A percentile compares a stretch with the other conserved stretches of the same genome.
These are phyloP conservation scores for Aix galericulata DNA, from an alignment of 2,113 vertebrate genomes.

Conservation along the genomic window DNA sequence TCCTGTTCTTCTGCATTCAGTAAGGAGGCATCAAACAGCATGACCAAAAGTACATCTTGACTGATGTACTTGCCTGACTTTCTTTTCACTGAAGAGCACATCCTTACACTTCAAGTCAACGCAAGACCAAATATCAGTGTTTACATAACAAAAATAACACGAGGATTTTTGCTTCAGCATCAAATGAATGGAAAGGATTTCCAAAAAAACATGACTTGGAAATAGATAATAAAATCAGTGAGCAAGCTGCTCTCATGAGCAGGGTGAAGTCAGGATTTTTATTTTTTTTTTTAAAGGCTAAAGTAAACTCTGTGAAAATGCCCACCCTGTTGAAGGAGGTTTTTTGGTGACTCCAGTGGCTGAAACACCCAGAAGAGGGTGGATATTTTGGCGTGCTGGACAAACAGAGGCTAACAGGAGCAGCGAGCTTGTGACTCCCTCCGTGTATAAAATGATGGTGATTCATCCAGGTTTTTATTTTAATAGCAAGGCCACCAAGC, in stretches of 20 bases:
- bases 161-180: not conserved
- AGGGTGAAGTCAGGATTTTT: not conserved
- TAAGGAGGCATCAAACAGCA: not conserved
- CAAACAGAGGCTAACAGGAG: slow-evolving; percentile 63
- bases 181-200: not conserved
- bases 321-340: slow-evolving; percentile 9
- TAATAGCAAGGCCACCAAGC: slow-evolving; percentile 69
- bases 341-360: slow-evolving; percentile 64
- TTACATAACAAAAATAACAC: slow-evolving; percentile 24
- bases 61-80: not conserved
- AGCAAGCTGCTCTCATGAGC: not conserved
- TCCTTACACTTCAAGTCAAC: not conserved
- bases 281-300: not conserved
- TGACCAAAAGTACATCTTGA: not conserved
- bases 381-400: slow-evolving; percentile 57
- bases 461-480: slow-evolving; percentile 76
- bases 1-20: not conserved
- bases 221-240: not conserved
- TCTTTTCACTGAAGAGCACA: not conserved
- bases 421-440: slow-evolving; percentile 36
- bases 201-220: not conserved
- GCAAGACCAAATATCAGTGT: not conserved
- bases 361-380: slow-evolving; percentile 56
- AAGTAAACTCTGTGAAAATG: slow-evolving; percentile 40
- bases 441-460: slow-evolving; percentile 54